Evolutionary conservation across 2,113 vertebrate genomes (phyloP).

Genomic region (Tragulus kanchil): DNA sequence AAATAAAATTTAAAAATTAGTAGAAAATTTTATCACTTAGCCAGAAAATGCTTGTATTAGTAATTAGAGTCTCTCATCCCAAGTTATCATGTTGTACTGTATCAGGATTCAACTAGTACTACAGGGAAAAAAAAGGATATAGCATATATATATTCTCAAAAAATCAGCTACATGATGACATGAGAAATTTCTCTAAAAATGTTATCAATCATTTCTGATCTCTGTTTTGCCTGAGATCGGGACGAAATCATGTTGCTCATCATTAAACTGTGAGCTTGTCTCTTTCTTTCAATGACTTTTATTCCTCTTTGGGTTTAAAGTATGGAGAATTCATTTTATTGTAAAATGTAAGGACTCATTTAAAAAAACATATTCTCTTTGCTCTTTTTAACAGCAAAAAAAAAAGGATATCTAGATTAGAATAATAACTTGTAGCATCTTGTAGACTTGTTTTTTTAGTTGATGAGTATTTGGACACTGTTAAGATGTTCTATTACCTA

Average conservation of each 20-base stretch:
- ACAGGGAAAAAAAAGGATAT: not conserved
- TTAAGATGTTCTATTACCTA: conserved; percentile 40
- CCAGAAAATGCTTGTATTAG: not conserved
- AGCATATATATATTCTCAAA: conserved; percentile 1
- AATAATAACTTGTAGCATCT: conserved; percentile 14
- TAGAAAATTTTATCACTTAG: not conserved
- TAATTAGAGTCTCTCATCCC: conserved; percentile 14
- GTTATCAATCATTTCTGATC: not conserved
- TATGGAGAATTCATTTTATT: conserved; percentile 64
- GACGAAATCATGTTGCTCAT: not conserved
- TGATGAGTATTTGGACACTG: not conserved
- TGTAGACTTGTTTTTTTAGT: conserved; percentile 32
- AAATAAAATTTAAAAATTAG: not conserved
- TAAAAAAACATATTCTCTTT: not conserved
- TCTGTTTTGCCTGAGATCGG: conserved; percentile 5
- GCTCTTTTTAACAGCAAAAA: not conserved
- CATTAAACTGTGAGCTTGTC: conserved; percentile 13
- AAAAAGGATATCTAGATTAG: not conserved
- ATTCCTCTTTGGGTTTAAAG: conserved; percentile 50
- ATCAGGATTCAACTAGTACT: not conserved
- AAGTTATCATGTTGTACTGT: conserved; percentile 11
- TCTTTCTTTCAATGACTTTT: conserved; percentile 41
- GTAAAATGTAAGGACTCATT: conserved; percentile 48
- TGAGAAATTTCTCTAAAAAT: conserved; percentile 36
- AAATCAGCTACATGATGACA: not conserved